Evolutionary conservation across 1,140 invertebrate genomes (phyloP).

Genomic region (Sarcophaga bullata): DNA sequence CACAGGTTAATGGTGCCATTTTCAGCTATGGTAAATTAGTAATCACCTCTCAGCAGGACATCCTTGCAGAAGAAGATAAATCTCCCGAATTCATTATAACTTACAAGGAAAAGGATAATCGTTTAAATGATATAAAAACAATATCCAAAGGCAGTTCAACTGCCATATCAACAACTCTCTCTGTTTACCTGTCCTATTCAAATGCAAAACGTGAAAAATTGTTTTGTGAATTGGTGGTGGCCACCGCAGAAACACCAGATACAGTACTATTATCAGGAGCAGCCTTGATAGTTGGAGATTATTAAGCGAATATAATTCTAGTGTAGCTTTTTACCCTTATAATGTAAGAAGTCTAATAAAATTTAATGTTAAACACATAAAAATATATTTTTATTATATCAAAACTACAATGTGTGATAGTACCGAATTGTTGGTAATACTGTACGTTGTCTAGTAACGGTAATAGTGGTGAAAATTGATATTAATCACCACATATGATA

Average conservation of each 20-base stretch:
- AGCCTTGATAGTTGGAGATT: conserved; percentile 59
- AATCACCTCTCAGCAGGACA: conserved; percentile 3
- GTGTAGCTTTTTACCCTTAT: background rate
- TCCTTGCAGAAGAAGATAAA: conserved; percentile 33
- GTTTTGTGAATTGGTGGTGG: conserved; percentile 55
- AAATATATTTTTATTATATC: background rate
- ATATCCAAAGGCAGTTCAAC: conserved; percentile 27
- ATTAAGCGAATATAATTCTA: conserved; percentile 42
- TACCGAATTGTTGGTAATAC: background rate
- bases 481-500: too few species aligned
- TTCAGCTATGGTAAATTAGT: conserved; percentile 43
- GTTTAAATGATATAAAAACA: background rate
- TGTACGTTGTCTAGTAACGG: background rate
- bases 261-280: conserved; percentile 59
- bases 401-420: background rate
- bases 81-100: conserved; percentile 41
- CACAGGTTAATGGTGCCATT: conserved; percentile 47
- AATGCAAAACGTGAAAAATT: conserved; percentile 53
- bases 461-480: too few species aligned
- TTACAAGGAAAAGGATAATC: conserved; percentile 31
- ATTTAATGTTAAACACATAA: background rate
- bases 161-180: background rate
- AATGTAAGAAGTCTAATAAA: background rate
- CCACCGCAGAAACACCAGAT: conserved; percentile 48
- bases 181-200: conserved; percentile 55